Conservation (phyloP, 2,113 vertebrate genomes). For the Vombatus ursinus region DNA sequence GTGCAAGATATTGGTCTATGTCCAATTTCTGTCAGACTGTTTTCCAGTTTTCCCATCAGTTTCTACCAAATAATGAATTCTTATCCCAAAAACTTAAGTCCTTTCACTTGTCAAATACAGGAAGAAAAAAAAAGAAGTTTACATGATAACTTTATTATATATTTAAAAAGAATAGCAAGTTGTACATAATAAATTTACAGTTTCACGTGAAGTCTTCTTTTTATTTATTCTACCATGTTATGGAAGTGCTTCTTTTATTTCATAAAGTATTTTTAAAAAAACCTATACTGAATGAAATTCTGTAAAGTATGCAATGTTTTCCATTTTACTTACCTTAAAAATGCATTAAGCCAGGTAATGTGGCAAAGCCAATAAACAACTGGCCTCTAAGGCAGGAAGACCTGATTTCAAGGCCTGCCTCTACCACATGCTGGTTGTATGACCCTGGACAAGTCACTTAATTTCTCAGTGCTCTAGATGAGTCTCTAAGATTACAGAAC, state of each 20-base stretch:
- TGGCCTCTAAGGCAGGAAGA: neutral
- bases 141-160: neutral
- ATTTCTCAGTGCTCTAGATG: neutral
- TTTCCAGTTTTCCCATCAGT: neutral
- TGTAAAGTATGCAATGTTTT: neutral
- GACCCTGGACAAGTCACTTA: neutral
- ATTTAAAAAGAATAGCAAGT: neutral
- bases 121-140: neutral
- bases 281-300: neutral
- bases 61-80: neutral
- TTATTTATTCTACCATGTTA: neutral
- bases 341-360: neutral
- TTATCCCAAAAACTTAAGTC: neutral
- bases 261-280: neutral
- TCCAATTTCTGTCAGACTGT: neutral
- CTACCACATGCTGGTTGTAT: neutral
- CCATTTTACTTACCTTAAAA: neutral
- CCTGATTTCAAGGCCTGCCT: neutral
- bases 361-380: neutral
- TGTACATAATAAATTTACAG: neutral
- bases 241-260: neutral
- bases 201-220: neutral
- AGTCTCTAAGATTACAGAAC: neutral
- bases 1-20: too few species aligned
- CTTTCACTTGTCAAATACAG: neutral